Percentiles rank a stretch among this genome's conserved stretches.
phyloP scores from a whole-genome alignment of 2,888 invertebrate species.

The Halictus ligatus region DNA sequence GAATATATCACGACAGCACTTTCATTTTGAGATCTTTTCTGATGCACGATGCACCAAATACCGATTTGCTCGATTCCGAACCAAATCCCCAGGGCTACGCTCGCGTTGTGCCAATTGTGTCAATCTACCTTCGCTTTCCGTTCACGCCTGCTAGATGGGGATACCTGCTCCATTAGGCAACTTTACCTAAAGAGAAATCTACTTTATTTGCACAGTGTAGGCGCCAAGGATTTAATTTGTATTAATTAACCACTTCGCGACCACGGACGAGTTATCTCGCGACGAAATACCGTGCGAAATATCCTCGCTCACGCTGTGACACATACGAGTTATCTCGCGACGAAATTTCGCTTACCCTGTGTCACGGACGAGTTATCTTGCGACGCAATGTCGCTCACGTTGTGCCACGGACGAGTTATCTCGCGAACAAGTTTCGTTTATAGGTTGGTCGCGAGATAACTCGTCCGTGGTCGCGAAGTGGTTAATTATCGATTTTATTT shows the following conservation, averaged over 20 bases:
- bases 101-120: slow-evolving; percentile 56
- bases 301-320: no score
- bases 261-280: no score
- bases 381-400: no score
- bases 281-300: no score
- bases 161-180: background rate
- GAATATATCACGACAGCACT: slow-evolving; percentile 62
- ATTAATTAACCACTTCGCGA: no score
- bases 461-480: no score
- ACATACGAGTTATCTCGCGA: no score
- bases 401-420: no score
- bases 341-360: no score
- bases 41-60: slow-evolving; percentile 58
- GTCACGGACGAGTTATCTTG: no score
- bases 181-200: background rate
- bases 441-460: no score
- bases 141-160: slow-evolving; percentile 30
- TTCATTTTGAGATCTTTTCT: slow-evolving; percentile 61
- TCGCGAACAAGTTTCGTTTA: no score
- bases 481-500: background rate
- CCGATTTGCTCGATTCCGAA: slow-evolving; percentile 44
- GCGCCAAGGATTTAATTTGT: background rate
- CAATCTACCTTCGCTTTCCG: slow-evolving; percentile 31
- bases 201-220: background rate
- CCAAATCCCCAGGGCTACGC: slow-evolving; percentile 52